Evolutionary conservation across 2,797 vertebrate species (phyloP), one percentile per base, ranked within the genome.

Genomic region (Hippocampus kuda): DNA sequence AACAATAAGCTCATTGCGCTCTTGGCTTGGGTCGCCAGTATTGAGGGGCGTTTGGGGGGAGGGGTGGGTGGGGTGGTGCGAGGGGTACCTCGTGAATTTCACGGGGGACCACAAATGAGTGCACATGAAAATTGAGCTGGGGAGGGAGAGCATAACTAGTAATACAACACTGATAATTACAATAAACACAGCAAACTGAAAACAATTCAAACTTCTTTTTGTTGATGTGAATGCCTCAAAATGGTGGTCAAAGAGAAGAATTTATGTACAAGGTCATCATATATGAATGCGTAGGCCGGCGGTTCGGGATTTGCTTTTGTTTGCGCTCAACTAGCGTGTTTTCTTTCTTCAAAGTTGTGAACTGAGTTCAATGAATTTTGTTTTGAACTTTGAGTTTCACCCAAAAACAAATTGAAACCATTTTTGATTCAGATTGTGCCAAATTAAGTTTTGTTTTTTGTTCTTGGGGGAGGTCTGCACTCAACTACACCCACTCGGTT

Each of bases 1-100:
- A 92, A 91, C 91, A 90, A 91, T 90, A 89, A 91, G 90, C 89
- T 91, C 91, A 91, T 89, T 90, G 91, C 89, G 87, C 83, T 89
- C 79, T 87, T 87, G 83, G 86, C 86, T 90, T 84, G 81, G 88
- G 85, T 15, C 81, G 82, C 83, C 87, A 83, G 88, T 89, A 85
- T 89, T 84, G 85, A 87, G 85, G 85, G 84, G 84, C 88, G 82
- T 83, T 13, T 26, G 27, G 60, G 16, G 34, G 30, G 8, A 0
- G 10, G 34, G 34, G 1, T 5, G 5, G 34, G 34, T 1, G 24
- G 26, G 56, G 20, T n/a, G 38, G 18, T 82, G 73, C 81, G 78
- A 80, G 79, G 78, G 83, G 84, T 85, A 86, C 84, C 87, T 89
- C 85, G 88, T 90, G 88, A 91, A 92, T 92, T 90, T 89, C 87